A percentile compares a stretch with the other conserved stretches of the same genome.
Conservation (phyloP, 2,797 vertebrate genomes). For the Denticeps clupeoides region DNA sequence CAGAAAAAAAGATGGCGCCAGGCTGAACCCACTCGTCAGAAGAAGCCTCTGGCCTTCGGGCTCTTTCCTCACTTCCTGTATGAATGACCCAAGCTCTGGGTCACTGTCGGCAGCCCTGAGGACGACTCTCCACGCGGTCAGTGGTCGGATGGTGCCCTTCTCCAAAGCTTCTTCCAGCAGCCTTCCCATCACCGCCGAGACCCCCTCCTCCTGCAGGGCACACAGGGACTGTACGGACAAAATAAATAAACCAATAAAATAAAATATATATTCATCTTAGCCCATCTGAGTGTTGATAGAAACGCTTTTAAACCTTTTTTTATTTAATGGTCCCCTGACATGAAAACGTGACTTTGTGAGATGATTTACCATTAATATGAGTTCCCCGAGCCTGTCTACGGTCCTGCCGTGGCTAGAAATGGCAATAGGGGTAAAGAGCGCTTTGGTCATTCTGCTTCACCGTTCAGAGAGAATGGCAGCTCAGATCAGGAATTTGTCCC, state of each 20-base stretch:
- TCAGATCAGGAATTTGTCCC: too few species aligned
- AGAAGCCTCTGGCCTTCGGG: constrained; percentile 40
- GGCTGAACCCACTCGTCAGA: constrained; percentile 48
- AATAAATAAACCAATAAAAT: constrained; percentile 1
- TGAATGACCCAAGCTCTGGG: constrained; percentile 32
- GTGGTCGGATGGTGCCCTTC: constrained; percentile 32
- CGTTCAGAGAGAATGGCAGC: too few species aligned
- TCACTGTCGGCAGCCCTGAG: constrained; percentile 30
- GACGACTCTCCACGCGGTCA: constrained; percentile 53
- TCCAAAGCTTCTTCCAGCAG: constrained; percentile 46
- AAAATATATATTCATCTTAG: neutral
- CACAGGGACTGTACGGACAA: constrained; percentile 25
- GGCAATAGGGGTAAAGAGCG: too few species aligned
- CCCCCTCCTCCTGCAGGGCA: constrained; percentile 31
- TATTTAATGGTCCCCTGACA: too few species aligned
- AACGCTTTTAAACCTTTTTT: too few species aligned
- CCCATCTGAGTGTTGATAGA: too few species aligned
- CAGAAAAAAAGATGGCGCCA: too few species aligned
- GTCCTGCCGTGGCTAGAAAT: too few species aligned
- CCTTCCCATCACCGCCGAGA: constrained; percentile 26
- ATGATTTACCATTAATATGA: too few species aligned
- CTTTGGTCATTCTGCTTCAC: too few species aligned
- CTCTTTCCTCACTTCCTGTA: constrained; percentile 49
- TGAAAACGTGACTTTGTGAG: too few species aligned
- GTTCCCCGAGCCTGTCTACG: too few species aligned